These are phyloP conservation scores for Pemphredon lugubris DNA, from an alignment of 2,888 invertebrate genomes.

Conservation along the genomic window DNA sequence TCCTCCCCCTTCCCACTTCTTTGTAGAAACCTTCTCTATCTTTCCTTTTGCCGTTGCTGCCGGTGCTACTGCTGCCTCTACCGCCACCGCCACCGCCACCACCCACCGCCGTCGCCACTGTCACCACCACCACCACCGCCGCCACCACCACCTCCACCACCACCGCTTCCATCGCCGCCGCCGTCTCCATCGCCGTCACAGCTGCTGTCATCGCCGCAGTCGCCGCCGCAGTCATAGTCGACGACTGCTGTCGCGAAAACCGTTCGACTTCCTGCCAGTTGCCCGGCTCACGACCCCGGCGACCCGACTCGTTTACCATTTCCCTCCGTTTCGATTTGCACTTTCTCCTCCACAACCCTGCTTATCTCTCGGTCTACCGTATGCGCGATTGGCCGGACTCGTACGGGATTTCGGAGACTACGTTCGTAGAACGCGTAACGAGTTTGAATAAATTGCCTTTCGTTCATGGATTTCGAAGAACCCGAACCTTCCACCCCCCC, in stretches of 20 bases:
- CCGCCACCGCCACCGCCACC: conserved; percentile 1
- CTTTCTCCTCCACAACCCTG: too few species aligned
- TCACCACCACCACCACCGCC: conserved; percentile 9
- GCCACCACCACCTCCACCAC: conserved; percentile 1
- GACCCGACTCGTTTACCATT: conserved; percentile 13
- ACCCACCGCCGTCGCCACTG: neutral
- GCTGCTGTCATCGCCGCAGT: conserved; percentile 41
- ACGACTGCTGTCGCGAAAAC: conserved; percentile 50
- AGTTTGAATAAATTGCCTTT: too few species aligned
- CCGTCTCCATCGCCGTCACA: conserved; percentile 21
- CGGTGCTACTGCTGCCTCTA: neutral
- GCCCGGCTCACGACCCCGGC: neutral
- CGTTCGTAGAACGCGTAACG: too few species aligned
- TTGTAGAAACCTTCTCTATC: conserved; percentile 21
- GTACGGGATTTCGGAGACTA: too few species aligned
- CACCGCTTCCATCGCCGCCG: neutral
- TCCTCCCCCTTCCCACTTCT: conserved; percentile 28
- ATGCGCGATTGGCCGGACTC: too few species aligned
- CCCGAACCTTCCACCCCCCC: too few species aligned
- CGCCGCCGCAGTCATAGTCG: conserved; percentile 31
- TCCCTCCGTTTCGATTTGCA: neutral
- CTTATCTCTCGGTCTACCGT: too few species aligned
- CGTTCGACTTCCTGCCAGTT: conserved; percentile 50
- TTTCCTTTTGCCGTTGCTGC: conserved; percentile 6
- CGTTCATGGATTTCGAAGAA: too few species aligned